Base-by-base conservation (phyloP, 2,888 invertebrate species). In the Gandaritis pyraliata region DNA sequence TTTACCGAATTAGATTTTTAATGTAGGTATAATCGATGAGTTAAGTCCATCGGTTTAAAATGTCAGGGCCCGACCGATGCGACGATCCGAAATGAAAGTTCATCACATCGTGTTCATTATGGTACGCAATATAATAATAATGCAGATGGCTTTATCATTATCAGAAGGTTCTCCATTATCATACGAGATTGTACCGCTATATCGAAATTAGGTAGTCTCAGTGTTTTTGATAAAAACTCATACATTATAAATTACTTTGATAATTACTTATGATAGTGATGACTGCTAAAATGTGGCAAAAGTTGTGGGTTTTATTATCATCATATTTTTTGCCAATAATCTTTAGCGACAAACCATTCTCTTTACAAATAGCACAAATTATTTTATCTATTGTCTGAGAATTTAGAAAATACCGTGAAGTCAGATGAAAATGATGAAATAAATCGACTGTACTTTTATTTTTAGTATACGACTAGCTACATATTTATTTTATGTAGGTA, bases 31-130 rank as follows among this genome's bases (percentile, higher is more conserved):
- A 85, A 84, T 85, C 78, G 80, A 84, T 82, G 82, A 81, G 76
- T 81, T 77, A 78, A 77, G 78, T 78, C 75, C 74, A 78, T 77
- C 76, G 73, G 80, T 79, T 83, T 78, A 89, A 63, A 87, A 90
- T 90, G 88, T 88, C 89, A 89, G 83, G 86, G 81, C 80, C 77
- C 78, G 73, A 70, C 71, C 78, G 73, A 70, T 71, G 33, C 78
- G 73, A 70, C 71, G 77, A 80, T 55, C 50, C 81, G 82, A 84
- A 83, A 86, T 75, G 83, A 88, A 89, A 88, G 89, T 90, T 89
- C 88, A 90, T 90, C 88, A 88, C 82, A 83, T 82, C 77, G 77
- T 82, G 83, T 85, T 88, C 86, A 90, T 89, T 89, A 88, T 84
- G 83, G 81, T 78, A 80, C 76, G 82, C 85, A 86, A 87, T 54